Evolutionary conservation across 2,888 invertebrate genomes (phyloP), one percentile per base, ranked within the genome.

Genomic region (Drosophila melanosoma): DNA sequence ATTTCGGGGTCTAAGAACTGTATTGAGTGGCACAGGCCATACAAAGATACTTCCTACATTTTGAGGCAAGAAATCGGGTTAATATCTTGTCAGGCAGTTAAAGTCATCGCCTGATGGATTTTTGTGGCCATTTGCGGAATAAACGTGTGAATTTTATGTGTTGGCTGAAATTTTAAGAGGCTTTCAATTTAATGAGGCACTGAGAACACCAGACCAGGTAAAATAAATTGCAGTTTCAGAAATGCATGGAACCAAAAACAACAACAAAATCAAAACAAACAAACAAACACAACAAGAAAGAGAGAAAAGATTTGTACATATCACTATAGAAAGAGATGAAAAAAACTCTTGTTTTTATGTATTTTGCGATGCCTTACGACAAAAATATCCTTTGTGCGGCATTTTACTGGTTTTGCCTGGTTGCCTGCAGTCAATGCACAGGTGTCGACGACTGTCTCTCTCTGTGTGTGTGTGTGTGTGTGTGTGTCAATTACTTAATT

Each of bases 141-240:
- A 68, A 80, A 72, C 69, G 85, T 80, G 86, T 70, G 82, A 85
- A 76, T 83, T 84, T 87, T 84, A 87, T 68, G 85, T 60, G 75
- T 67, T 73, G 58, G 57, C 64, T 73, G 72, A 80, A 73, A 73
- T 69, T 71, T 75, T 81, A 87, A 83, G 78, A 75, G 77, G 56
- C 77, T 69, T 78, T 69, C 65, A 81, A 77, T 70, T 86, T 82
- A 69, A 82, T 76, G 81, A 70, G 64, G 60, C 78, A 68, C 66
- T 66, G 58, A 61, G 51, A 58, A 40, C 36, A 26, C 23, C 48
- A 38, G 64, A 48, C 58, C 62, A 52, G 32, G 40, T 51, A 54
- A n/a, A 17, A 70, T 59, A 74, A 62, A 77, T 71, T 60, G 57
- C 71, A 53, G 40, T 49, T 60, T 20, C 51, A 17, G 15, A 62